Evolutionary conservation across 2,888 invertebrate genomes (phyloP).

Genomic region (Invenusta paracnida): DNA sequence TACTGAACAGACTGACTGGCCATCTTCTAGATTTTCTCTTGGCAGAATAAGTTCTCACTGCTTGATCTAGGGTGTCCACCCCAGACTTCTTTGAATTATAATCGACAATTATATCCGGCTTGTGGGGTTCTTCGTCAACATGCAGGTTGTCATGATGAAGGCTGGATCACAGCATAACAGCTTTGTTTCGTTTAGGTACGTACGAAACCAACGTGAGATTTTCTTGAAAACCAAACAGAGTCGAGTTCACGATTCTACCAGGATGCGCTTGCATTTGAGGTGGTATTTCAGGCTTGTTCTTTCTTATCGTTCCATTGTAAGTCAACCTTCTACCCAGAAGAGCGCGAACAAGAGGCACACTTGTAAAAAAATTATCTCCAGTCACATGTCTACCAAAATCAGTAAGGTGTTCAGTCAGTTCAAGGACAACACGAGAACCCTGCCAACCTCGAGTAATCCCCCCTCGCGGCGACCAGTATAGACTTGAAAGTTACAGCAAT

Average conservation of each 20-base stretch:
- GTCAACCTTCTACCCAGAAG: neutral
- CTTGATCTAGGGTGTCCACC: conserved; percentile 2
- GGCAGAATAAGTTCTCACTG: neutral
- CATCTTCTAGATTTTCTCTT: too few species aligned
- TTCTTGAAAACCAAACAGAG: conserved; percentile 7
- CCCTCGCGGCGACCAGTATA: conserved; percentile 32
- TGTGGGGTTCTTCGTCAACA: neutral
- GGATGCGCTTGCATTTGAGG: neutral
- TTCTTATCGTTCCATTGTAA: neutral
- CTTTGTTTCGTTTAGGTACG: conserved; percentile 20
- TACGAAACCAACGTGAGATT: neutral
- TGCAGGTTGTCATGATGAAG: too few species aligned
- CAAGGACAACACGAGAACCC: neutral
- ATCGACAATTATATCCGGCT: neutral
- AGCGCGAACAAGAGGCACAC: neutral
- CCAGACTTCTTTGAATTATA: conserved; percentile 16
- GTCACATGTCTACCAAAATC: neutral
- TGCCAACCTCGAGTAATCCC: neutral
- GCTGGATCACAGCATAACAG: neutral
- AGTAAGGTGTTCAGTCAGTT: neutral
- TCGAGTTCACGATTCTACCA: neutral
- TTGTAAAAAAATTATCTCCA: conserved; percentile 5
- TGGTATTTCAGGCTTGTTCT: neutral
- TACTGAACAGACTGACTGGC: too few species aligned
- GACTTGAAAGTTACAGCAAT: conserved; percentile 31